Conservation (phyloP, 2,888 invertebrate genomes). For the Andrena camellia region DNA sequence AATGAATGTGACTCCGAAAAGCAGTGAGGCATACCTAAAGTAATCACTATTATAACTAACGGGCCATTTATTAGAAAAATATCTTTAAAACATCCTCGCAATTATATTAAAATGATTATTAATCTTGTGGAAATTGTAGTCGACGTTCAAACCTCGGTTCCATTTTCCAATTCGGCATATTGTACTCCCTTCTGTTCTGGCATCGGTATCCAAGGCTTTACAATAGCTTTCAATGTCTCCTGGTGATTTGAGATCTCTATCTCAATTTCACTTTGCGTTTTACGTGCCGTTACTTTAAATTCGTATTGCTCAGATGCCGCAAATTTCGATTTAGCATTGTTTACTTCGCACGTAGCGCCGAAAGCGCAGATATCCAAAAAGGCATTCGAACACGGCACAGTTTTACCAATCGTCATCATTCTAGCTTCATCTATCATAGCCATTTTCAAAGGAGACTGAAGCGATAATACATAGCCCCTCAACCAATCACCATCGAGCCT, state of each 20-base stretch:
- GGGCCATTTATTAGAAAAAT: background rate
- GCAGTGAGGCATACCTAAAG: slow-evolving; percentile 75
- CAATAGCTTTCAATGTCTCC: slow-evolving; percentile 43
- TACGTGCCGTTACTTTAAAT: slow-evolving; percentile 31
- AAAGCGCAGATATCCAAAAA: slow-evolving; percentile 66
- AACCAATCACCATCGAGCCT: slow-evolving; percentile 73
- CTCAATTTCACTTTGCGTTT: slow-evolving; percentile 24
- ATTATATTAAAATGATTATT: background rate
- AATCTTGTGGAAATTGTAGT: slow-evolving; percentile 6
- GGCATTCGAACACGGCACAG: slow-evolving; percentile 67
- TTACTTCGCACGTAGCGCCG: slow-evolving; percentile 69
- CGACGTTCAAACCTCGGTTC: slow-evolving; percentile 68
- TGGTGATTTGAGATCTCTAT: slow-evolving; percentile 19
- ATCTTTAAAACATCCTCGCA: background rate
- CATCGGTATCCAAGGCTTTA: slow-evolving; percentile 73
- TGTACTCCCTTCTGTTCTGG: slow-evolving; percentile 74
- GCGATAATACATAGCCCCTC: slow-evolving; percentile 75
- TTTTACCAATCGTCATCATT: slow-evolving; percentile 55
- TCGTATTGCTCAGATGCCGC: background rate
- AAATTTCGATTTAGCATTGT: slow-evolving; percentile 26
- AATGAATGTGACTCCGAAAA: slow-evolving; percentile 65
- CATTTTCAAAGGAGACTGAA: slow-evolving; percentile 68
- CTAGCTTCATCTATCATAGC: slow-evolving; percentile 76
- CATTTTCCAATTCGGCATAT: slow-evolving; percentile 70
- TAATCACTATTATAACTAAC: slow-evolving; percentile 14